Percentiles rank a stretch among this genome's conserved stretches.
These are phyloP conservation scores for Vespertilio murinus DNA, from an alignment of 2,797 vertebrate species.

Conservation along the genomic window DNA sequence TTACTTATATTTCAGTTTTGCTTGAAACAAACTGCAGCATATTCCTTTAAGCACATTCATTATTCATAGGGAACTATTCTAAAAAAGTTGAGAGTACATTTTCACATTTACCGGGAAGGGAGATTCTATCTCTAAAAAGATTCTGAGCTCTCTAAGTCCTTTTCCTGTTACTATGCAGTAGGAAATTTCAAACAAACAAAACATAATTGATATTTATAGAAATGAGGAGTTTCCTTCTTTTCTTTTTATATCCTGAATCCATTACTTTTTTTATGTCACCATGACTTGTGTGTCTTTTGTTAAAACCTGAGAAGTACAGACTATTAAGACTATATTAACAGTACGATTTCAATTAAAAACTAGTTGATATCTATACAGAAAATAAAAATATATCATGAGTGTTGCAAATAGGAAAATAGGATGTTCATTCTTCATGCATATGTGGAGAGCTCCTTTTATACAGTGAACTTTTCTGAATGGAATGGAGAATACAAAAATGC, in stretches of 20 bases:
- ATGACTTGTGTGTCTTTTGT: background rate
- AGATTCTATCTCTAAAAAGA: conserved; percentile 49
- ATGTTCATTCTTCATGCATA: background rate
- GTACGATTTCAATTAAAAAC: background rate
- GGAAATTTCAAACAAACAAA: conserved; percentile 53
- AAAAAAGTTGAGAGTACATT: conserved; percentile 20
- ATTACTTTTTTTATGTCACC: background rate
- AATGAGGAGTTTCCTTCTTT: background rate
- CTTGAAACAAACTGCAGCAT: conserved; percentile 25
- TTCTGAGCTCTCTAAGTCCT: background rate
- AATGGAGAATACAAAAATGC: background rate
- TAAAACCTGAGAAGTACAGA: background rate
- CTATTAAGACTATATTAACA: conserved; percentile 9
- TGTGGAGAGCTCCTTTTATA: background rate
- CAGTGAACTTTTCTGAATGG: background rate
- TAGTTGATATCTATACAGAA: background rate
- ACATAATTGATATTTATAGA: conserved; percentile 7
- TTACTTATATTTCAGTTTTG: conserved; percentile 58
- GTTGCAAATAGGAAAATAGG: background rate
- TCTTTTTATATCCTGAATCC: background rate
- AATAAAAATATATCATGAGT: conserved; percentile 9
- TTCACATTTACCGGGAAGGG: background rate
- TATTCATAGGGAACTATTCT: conserved; percentile 57
- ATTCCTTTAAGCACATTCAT: conserved; percentile 39
- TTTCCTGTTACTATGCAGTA: conserved; percentile 51